Evolutionary conservation across 2,797 vertebrate species (phyloP), one percentile per base, ranked within the genome.

Genomic region (Hybognathus amarus): DNA sequence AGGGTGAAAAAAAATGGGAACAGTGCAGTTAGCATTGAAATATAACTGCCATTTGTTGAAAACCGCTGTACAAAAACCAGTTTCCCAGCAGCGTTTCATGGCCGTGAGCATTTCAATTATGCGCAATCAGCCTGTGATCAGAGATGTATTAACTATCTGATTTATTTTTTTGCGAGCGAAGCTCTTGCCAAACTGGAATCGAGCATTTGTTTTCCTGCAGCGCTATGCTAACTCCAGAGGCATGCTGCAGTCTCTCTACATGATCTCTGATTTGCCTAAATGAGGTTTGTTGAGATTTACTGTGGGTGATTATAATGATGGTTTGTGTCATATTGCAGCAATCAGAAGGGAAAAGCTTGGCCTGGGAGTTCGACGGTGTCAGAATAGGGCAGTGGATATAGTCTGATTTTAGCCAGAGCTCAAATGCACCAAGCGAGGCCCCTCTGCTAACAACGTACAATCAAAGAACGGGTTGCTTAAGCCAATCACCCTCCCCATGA

Each of bases 361-460:
- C 90, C 88, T 80, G 87, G 86, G 84, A 86, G 88, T 90, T n/a
- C 90, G 89, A 68, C 75, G 74, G 88, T 94, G 94, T 95, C 93
- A 91, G 91, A 88, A 87, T 76, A 50, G 76, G 91, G 88, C 80
- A 63, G 64, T 83, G 82, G 87, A 86, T 81, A 82, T 83, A 22
- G 89, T 12, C 86, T 94, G 94, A 95, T 92, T 93, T 89, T 94
- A 93, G 91, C 93, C 94, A 95, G 94, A 94, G 87, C 91, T 89
- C 89, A 81, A 87, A 56, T 87, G 86, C 88, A 90, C 89, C 92
- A 90, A 24, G 80, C 76, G 88, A 90, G 91, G 87, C 92, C 91
- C 89, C 85, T 75, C 81, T 88, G 91, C 79, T 83, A 87, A 88
- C 77, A 42, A 79, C 42, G 9, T 52, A 83, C 86, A 87, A 88